Conservation (phyloP, 2,797 vertebrate species). For the Eremophila alpestris region DNA sequence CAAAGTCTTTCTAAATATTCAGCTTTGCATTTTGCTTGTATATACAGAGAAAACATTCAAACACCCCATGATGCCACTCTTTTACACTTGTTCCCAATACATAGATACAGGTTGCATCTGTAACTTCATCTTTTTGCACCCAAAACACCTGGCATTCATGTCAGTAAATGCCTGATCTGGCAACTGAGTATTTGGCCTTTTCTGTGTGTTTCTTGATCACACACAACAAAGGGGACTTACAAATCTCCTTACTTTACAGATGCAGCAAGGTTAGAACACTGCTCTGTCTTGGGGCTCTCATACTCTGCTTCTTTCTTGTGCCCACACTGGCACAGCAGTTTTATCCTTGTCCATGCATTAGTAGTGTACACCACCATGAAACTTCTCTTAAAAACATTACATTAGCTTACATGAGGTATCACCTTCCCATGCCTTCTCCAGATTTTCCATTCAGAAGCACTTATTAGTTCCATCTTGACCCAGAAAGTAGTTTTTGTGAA, state of each 20-base stretch:
- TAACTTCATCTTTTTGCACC: neutral
- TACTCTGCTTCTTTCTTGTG: neutral
- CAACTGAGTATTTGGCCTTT: neutral
- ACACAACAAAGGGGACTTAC: neutral
- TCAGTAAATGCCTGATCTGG: neutral
- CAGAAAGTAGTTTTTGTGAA: neutral
- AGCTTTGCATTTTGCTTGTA: neutral
- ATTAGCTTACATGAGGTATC: neutral
- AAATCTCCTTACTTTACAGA: accelerated
- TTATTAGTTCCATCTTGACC: neutral
- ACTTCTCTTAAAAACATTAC: neutral
- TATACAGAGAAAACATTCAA: neutral
- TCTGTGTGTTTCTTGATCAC: neutral
- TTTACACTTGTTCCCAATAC: neutral
- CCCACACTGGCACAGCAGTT: neutral
- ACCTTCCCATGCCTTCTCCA: neutral
- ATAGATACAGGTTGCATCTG: neutral
- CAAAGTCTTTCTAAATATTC: neutral
- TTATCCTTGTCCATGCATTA: neutral
- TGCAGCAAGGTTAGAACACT: neutral
- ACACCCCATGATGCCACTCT: accelerated
- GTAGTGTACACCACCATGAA: neutral
- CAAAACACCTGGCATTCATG: neutral
- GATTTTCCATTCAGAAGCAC: neutral
- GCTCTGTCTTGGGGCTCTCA: no score